Evolutionary conservation across 2,113 vertebrate species (phyloP).

Genomic region (Apteryx owenii): DNA sequence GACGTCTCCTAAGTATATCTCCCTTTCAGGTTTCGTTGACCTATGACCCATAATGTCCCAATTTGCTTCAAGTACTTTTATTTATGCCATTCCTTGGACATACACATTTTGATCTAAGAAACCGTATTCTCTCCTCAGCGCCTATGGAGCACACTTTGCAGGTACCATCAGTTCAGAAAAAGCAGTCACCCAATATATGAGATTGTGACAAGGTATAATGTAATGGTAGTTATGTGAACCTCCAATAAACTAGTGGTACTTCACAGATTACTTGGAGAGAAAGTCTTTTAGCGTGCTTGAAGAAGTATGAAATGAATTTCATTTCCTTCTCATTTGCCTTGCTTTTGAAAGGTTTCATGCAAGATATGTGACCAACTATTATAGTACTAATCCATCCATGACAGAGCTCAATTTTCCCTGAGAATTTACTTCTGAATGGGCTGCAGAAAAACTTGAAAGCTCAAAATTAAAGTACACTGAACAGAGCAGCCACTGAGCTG

Average conservation of each 20-base stretch:
- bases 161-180: slow-evolving; percentile 80
- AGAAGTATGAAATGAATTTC: slow-evolving; percentile 99
- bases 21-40: slow-evolving; percentile 67
- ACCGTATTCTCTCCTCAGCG: slow-evolving; percentile 56
- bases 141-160: slow-evolving; percentile 69
- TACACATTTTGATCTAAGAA: slow-evolving; percentile 74
- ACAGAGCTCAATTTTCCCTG: slow-evolving; percentile 98
- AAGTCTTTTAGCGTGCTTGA: slow-evolving; percentile 93
- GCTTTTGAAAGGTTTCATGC: slow-evolving; percentile 93
- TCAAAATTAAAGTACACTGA: slow-evolving; percentile 88
- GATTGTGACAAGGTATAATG: slow-evolving; percentile 88
- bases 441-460: slow-evolving; percentile 85
- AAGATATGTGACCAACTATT: slow-evolving; percentile 98
- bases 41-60: slow-evolving; percentile 74
- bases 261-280: slow-evolving; percentile 87
- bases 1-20: slow-evolving; percentile 26
- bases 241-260: slow-evolving; percentile 87
- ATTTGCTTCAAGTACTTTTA: slow-evolving; percentile 72
- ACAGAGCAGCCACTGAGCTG: slow-evolving; percentile 81
- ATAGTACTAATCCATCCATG: slow-evolving; percentile 99
- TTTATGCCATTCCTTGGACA: slow-evolving; percentile 67
- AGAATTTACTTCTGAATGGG: slow-evolving; percentile 93
- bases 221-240: slow-evolving; percentile 86
- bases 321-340: slow-evolving; percentile 95
- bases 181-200: slow-evolving; percentile 85